A percentile compares a stretch with the other conserved stretches of the same genome.
Evolutionary conservation across 2,797 vertebrate species (phyloP).

Genomic region (Cirrhinus mrigala): DNA sequence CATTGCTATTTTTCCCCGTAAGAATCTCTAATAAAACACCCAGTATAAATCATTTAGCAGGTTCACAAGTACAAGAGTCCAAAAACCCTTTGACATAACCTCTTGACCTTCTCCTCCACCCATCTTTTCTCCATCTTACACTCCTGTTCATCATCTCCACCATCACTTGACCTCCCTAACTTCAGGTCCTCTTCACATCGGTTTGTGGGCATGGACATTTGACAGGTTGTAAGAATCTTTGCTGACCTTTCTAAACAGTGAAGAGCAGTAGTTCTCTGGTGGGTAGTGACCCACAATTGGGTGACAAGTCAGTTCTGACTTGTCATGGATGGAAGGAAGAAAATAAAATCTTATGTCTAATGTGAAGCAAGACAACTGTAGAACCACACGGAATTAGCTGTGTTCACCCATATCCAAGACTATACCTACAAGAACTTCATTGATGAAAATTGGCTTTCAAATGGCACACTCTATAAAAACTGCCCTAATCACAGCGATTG

Average conservation of each 20-base stretch:
- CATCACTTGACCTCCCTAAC: not conserved
- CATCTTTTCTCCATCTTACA: conserved; percentile 7
- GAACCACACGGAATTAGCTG: not conserved
- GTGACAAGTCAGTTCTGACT: not conserved
- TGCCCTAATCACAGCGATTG: not conserved
- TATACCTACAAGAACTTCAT: not conserved
- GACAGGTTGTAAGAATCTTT: not conserved
- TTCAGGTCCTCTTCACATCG: not conserved
- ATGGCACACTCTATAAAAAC: not conserved
- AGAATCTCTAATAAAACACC: no score
- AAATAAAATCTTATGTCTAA: not conserved
- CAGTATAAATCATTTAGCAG: no score
- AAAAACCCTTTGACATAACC: not conserved
- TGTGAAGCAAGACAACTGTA: not conserved
- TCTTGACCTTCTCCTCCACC: not conserved
- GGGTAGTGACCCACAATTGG: not conserved
- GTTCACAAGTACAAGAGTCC: not conserved
- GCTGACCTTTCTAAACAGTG: not conserved
- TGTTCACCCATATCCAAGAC: not conserved
- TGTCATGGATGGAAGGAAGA: not conserved
- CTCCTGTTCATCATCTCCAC: not conserved
- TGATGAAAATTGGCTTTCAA: not conserved
- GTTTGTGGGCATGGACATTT: not conserved
- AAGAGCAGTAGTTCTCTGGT: not conserved
- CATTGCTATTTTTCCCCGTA: not conserved